Evolutionary conservation across 2,113 vertebrate species (phyloP).

Genomic region (Castor canadensis): DNA sequence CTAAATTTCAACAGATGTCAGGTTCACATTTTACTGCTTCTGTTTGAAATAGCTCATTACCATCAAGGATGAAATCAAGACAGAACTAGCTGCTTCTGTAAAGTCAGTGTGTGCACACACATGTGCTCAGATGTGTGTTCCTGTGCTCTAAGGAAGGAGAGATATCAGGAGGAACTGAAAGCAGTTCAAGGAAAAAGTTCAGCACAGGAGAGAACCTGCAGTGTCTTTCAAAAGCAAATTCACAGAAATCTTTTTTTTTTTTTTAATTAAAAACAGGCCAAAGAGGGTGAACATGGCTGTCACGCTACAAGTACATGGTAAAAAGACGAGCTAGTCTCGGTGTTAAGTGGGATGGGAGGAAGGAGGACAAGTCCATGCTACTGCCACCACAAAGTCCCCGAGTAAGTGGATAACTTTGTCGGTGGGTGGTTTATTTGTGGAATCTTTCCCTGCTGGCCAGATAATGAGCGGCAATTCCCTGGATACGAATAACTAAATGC

Average conservation of each 20-base stretch:
- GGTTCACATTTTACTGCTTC: conserved; percentile 74
- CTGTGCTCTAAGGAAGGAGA: conserved; percentile 65
- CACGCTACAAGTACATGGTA: too few species aligned
- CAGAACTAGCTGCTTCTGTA: conserved; percentile 61
- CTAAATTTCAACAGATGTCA: conserved; percentile 82
- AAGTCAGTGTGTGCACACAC: not conserved
- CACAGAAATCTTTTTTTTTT: conserved; percentile 45
- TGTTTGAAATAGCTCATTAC: conserved; percentile 79
- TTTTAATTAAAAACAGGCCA: conserved; percentile 33
- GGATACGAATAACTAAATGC: conserved; percentile 71
- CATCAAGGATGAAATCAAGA: conserved; percentile 78
- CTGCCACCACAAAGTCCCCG: not conserved
- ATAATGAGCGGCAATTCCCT: conserved; percentile 62
- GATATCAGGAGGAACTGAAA: conserved; percentile 50
- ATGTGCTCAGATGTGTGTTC: not conserved
- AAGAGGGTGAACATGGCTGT: conserved; percentile 30
- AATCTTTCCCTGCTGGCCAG: conserved; percentile 70
- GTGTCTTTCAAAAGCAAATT: conserved; percentile 59
- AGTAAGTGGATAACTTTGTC: conserved; percentile 39
- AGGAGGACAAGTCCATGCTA: not conserved
- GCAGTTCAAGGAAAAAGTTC: not conserved
- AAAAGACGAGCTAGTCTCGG: not conserved
- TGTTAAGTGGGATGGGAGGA: not conserved
- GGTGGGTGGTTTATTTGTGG: conserved; percentile 64
- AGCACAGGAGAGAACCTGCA: not conserved